Evolutionary conservation across 2,797 vertebrate species (phyloP).

Genomic region (Choloepus didactylus): DNA sequence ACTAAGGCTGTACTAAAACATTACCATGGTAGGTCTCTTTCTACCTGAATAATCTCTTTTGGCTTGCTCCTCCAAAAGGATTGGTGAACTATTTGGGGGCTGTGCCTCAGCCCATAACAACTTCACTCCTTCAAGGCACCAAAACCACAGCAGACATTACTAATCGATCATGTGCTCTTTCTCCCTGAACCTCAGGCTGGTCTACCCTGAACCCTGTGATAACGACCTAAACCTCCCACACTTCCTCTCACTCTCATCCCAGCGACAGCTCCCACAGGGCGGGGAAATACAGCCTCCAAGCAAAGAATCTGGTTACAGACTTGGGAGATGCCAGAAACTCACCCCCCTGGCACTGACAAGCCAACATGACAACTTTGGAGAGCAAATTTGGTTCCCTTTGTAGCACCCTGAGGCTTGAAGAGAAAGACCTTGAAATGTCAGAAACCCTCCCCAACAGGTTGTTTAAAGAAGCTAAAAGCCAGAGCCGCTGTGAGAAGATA

Average conservation of each 20-base stretch:
- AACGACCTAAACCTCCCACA: not conserved
- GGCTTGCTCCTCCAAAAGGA: not conserved
- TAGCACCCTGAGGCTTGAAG: not conserved
- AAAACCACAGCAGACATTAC: slow-evolving; percentile 36
- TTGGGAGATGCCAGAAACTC: not conserved
- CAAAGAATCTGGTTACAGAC: not conserved
- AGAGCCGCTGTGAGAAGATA: not conserved
- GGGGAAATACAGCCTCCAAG: not conserved
- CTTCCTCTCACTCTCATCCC: not conserved
- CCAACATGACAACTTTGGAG: not conserved
- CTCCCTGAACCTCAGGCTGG: not conserved
- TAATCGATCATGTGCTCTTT: not conserved
- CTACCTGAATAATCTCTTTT: not conserved
- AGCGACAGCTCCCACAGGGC: not conserved
- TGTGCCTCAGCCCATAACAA: not conserved
- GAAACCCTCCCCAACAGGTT: not conserved
- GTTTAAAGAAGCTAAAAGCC: slow-evolving; percentile 40
- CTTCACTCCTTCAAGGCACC: slow-evolving; percentile 7
- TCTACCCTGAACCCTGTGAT: not conserved
- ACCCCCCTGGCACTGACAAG: not conserved
- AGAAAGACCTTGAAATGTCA: slow-evolving; percentile 35
- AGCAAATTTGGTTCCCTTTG: not conserved
- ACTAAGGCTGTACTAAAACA: not conserved
- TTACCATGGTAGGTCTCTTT: not conserved
- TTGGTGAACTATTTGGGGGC: not conserved